phyloP scores from a whole-genome alignment of 2,113 vertebrate species.

The Himantopus leucocephalus region DNA sequence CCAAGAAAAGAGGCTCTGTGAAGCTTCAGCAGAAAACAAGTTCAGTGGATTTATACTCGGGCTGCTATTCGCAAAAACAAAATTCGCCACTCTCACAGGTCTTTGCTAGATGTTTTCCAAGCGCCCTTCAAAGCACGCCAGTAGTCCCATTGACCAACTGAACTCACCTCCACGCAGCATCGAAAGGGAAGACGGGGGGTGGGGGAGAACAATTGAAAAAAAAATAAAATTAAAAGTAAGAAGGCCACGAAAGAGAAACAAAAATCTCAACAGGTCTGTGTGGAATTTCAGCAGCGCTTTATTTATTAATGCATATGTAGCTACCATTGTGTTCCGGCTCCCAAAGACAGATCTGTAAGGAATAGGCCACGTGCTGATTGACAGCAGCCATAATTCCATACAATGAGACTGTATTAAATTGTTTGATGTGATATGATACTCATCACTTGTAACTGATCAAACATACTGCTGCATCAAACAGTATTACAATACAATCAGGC shows the following conservation, averaged over 20 bases:
- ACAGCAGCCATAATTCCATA: slow-evolving; percentile 83
- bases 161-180: neutral
- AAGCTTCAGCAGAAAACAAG: slow-evolving; percentile 49
- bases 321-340: slow-evolving; percentile 58
- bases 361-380: slow-evolving; percentile 75
- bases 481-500: slow-evolving; percentile 67
- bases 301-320: slow-evolving; percentile 75
- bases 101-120: neutral
- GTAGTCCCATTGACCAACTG: neutral
- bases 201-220: neutral
- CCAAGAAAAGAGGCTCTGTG: slow-evolving; percentile 33
- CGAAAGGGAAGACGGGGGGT: neutral
- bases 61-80: neutral
- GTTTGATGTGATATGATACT: slow-evolving; percentile 81
- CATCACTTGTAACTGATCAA: slow-evolving; percentile 81
- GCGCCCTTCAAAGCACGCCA: neutral
- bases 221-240: neutral
- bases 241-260: slow-evolving; percentile 57
- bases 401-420: slow-evolving; percentile 79
- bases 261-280: slow-evolving; percentile 71
- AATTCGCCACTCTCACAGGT: neutral
- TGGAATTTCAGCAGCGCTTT: slow-evolving; percentile 69
- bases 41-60: slow-evolving; percentile 8
- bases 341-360: slow-evolving; percentile 74
- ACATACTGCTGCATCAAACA: slow-evolving; percentile 75